Evolutionary conservation across 2,113 vertebrate species (phyloP).

Genomic region (Bos indicus): DNA sequence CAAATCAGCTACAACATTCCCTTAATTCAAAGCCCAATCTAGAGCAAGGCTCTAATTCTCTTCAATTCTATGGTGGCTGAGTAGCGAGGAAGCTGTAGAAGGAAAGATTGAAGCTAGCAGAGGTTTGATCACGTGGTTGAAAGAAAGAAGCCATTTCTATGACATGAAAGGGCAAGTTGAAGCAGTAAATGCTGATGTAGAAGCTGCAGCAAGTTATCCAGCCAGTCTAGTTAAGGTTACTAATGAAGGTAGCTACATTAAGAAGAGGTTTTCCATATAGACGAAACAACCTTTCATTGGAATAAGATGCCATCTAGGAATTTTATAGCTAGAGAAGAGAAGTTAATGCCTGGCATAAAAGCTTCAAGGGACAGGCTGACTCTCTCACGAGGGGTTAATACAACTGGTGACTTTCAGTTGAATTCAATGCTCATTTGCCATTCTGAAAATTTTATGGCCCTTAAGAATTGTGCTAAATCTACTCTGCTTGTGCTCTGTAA

Average conservation of each 20-base stretch:
- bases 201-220: not conserved
- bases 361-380: not conserved
- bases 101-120: not conserved
- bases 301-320: not conserved
- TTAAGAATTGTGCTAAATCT: not conserved
- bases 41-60: not conserved
- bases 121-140: not conserved
- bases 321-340: not conserved
- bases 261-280: not conserved
- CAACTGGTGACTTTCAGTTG: not conserved
- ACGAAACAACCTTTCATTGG: not conserved
- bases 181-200: not conserved
- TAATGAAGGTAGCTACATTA: not conserved
- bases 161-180: not conserved
- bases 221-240: not conserved
- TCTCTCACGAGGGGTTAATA: not conserved
- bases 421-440: not conserved
- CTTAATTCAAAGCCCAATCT: not conserved
- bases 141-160: not conserved
- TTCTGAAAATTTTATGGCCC: not conserved
- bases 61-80: not conserved
- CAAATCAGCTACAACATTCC: not conserved
- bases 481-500: not conserved
- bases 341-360: not conserved
- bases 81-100: not conserved